Base-by-base conservation (phyloP, 2,113 vertebrate genomes). In the Peromyscus polionotus region DNA sequence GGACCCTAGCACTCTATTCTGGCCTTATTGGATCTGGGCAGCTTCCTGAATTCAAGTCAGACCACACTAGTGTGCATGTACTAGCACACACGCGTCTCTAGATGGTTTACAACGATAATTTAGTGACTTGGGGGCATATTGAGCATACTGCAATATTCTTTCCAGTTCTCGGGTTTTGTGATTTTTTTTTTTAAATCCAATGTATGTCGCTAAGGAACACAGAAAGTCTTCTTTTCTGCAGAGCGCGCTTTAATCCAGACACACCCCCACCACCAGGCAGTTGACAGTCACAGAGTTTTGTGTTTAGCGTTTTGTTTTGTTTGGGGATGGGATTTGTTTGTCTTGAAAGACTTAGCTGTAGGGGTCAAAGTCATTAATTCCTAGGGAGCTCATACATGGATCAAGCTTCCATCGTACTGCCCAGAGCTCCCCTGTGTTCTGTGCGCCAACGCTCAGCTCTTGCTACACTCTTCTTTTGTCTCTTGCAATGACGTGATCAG, bases 141-240 rank as follows among this genome's bases (percentile, higher is more conserved):
- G 42, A 67, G 42, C 33, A 91, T 54, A 54, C 54, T 92, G 12
- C 80, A 22, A 93, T 92, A 59, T 33, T 88, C 92, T 86, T 72
- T 79, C 28, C 88, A 84, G 72, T 59, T 88, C 92, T 96, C 24
- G 14, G 76, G 61, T 88, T 94, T 88, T 70, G 51, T 17, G 33
- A 83, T n/a, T 95, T 57, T 72, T 88, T 93, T 93, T 70, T 93
- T 95, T 83, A 63, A 79, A 86, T 68, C 39, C 92, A 92, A 39
- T 87, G 48, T 61, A n/a, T 94, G 68, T 97, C 87, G 85, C 95
- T 95, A 90, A 96, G 90, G 83, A 95, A 90, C 91, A 77, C 45
- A 86, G 33, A 79, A 96, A 93, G 76, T 86, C 36, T 70, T 94
- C 70, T 94, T 97, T 96, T 75, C 93, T 88, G 76, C 68, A 97